A percentile compares a stretch with the other conserved stretches of the same genome.
Evolutionary conservation across 2,888 invertebrate genomes (phyloP).

Genomic region (Chymomyza caudatula): DNA sequence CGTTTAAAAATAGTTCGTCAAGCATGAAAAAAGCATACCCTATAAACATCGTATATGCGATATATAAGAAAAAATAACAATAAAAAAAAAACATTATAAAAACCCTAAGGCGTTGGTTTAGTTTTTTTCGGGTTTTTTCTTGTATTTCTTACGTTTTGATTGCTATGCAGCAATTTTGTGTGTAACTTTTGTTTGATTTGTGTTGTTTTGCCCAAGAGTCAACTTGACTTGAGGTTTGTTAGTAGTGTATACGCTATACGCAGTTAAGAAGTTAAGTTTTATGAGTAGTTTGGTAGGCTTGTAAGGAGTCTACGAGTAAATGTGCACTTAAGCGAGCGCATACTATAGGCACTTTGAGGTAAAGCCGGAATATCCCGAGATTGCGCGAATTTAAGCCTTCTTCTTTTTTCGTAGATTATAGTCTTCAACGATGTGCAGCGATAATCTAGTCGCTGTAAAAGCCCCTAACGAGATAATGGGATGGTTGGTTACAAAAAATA

Average conservation of each 20-base stretch:
- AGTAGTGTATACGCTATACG: neutral
- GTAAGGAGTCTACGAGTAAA: too few species aligned
- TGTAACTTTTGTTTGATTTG: neutral
- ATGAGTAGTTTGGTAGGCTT: neutral
- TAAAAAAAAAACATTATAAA: neutral
- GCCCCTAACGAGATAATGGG: too few species aligned
- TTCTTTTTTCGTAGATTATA: too few species aligned
- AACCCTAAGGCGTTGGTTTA: neutral
- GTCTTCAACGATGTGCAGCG: too few species aligned
- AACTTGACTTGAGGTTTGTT: neutral
- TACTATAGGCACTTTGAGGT: too few species aligned
- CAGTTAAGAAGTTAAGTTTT: neutral
- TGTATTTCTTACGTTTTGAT: neutral
- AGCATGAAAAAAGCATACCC: neutral
- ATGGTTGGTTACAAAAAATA: too few species aligned
- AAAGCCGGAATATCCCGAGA: too few species aligned
- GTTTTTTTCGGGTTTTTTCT: neutral
- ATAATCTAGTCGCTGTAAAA: too few species aligned
- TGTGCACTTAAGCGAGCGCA: too few species aligned
- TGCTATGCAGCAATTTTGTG: neutral
- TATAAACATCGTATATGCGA: too few species aligned
- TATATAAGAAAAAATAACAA: too few species aligned
- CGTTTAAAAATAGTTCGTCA: slow-evolving; percentile 33
- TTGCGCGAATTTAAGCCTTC: too few species aligned
- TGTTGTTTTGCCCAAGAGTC: slow-evolving; percentile 15